A percentile compares a stretch with the other conserved stretches of the same genome.
Evolutionary conservation across 2,888 invertebrate species (phyloP).

Genomic region (Dermolepida albohirtum): DNA sequence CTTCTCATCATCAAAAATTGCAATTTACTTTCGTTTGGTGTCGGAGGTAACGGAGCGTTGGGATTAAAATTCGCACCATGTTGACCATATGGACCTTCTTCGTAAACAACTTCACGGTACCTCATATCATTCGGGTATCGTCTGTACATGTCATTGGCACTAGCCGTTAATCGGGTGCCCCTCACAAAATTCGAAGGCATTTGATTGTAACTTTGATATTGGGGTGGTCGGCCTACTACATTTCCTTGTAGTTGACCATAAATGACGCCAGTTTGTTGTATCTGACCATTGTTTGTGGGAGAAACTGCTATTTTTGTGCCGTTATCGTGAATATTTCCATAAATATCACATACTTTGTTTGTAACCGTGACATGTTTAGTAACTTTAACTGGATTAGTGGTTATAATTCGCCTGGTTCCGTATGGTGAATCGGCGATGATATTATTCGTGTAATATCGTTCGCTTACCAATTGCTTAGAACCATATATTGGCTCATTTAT

Average conservation of each 20-base stretch:
- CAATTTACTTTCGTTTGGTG: slow-evolving; percentile 54
- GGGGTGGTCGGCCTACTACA: slow-evolving; percentile 49
- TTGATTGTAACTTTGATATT: slow-evolving; percentile 53
- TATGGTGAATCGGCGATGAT: slow-evolving; percentile 44
- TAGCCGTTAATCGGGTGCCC: slow-evolving; percentile 62
- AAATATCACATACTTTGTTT: slow-evolving; percentile 64
- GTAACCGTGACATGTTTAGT: slow-evolving; percentile 56
- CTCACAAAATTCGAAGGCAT: slow-evolving; percentile 57
- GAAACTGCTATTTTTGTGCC: slow-evolving; percentile 46
- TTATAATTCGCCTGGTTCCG: slow-evolving; percentile 40
- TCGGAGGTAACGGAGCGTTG: slow-evolving; percentile 64
- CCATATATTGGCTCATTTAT: slow-evolving; percentile 34
- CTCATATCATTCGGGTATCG: slow-evolving; percentile 47
- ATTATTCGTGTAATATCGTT: slow-evolving; percentile 25
- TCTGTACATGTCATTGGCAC: slow-evolving; percentile 63
- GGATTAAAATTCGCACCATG: slow-evolving; percentile 52
- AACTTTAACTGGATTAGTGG: slow-evolving; percentile 12
- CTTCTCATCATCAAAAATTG: slow-evolving; percentile 42
- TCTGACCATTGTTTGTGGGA: slow-evolving; percentile 47
- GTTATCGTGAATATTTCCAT: slow-evolving; percentile 63
- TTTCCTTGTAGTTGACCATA: slow-evolving; percentile 60
- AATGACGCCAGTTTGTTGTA: slow-evolving; percentile 58
- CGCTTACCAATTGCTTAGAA: slow-evolving; percentile 21
- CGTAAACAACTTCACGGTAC: slow-evolving; percentile 40
- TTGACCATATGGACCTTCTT: slow-evolving; percentile 11